Base-by-base conservation (phyloP, 1,140 invertebrate species). In the Sipha flava region DNA sequence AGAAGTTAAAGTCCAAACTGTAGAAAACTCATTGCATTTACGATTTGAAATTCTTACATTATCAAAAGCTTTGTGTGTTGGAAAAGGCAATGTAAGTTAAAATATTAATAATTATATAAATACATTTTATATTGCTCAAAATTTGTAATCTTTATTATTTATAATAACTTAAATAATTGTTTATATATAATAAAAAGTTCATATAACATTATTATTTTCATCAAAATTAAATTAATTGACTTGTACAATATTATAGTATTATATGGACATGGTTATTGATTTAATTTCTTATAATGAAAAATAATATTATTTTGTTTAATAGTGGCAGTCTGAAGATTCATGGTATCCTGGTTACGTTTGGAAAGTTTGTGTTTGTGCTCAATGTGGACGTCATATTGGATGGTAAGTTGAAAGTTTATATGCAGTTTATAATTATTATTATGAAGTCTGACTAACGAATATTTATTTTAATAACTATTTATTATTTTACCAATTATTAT, bases 281-380 rank as follows among this genome's bases (percentile, higher is more conserved):
- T n/a, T n/a, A n/a, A n/a, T n/a, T n/a, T n/a, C n/a, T n/a, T 62
- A 31, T 62, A 12, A 31, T 62, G 26, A 29, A 62, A 37, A 37
- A n/a, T 37, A 6, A 4, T 47, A 37, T 47, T 64, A 21, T 45
- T 45, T 47, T 62, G 16, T 37, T 81, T 80, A 82, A 79, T 75
- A 85, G 84, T 86, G 85, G 85, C 81, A 83, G 29, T 54, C 77
- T 18, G 81, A 84, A 43, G 72, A 83, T 77, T 83, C 83, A 37
- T 86, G 85, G 85, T 88, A 85, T 84, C 87, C 87, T 80, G 87
- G 87, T 14, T 87, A 85, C 81, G 84, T 83, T 12, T 88, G 87
- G 87, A 86, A 85, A 81, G 83, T 84, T 59, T 85, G 85, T 79
- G 81, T 85, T 14, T 88, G 87, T 83, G 83, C 84, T 29, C 83